Conservation (phyloP, 2,888 invertebrate genomes). For the Acanthococcus lagerstroemiae region DNA sequence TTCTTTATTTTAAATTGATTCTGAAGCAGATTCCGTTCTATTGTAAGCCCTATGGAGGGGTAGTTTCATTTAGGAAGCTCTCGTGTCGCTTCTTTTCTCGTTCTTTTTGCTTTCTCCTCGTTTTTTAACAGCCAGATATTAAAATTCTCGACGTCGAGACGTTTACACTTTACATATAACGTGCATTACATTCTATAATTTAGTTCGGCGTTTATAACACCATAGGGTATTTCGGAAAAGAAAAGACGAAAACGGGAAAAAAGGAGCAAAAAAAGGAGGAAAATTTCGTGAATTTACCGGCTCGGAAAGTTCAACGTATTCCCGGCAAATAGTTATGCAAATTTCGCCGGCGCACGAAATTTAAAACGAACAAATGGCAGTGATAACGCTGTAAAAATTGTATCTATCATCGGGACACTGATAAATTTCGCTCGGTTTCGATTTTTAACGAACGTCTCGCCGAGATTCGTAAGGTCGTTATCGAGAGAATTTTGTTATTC, state of each 20-base stretch:
- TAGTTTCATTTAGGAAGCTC: conserved; percentile 20
- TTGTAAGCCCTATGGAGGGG: conserved; percentile 16
- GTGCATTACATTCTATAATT: neutral
- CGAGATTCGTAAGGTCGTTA: too few species aligned
- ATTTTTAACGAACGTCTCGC: too few species aligned
- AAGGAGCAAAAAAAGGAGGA: too few species aligned
- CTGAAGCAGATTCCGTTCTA: conserved; percentile 23
- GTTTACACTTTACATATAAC: conserved; percentile 10
- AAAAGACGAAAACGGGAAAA: neutral
- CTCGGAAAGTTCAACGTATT: neutral
- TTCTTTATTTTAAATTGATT: conserved; percentile 28
- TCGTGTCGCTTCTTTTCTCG: neutral
- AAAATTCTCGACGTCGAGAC: conserved; percentile 17
- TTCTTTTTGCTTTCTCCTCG: neutral
- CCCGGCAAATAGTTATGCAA: neutral
- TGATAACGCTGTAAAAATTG: neutral
- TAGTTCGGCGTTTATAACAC: neutral
- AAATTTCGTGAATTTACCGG: neutral
- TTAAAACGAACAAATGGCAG: neutral
- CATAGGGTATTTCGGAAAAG: neutral
- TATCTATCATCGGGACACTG: neutral
- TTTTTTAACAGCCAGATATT: conserved; percentile 2
- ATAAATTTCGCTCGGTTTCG: neutral
- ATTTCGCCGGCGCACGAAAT: neutral
- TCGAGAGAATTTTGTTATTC: too few species aligned